Conservation (phyloP, 2,113 vertebrate species). For the Paracanthobrama guichenoti region DNA sequence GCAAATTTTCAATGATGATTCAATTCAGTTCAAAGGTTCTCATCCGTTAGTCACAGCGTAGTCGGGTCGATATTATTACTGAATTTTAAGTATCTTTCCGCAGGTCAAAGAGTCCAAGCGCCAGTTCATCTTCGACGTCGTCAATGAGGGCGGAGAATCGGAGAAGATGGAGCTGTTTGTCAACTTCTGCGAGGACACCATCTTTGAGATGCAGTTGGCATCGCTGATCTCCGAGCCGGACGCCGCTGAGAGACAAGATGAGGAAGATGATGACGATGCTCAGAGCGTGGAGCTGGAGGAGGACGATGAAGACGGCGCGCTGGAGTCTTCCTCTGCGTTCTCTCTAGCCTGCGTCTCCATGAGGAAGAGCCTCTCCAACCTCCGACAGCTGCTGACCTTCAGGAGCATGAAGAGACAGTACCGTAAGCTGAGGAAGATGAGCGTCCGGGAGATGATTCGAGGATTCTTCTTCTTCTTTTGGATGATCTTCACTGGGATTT, state of each 20-base stretch:
- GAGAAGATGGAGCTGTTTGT: conserved; percentile 99
- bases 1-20: no score
- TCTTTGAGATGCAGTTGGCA: conserved; percentile 98
- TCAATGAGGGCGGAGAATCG: conserved; percentile 97
- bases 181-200: conserved; percentile 98
- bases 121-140: conserved; percentile 98
- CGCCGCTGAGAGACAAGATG: conserved; percentile 80
- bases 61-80: not conserved
- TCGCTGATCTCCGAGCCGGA: conserved; percentile 95
- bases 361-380: conserved; percentile 79
- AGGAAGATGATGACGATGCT: conserved; percentile 72
- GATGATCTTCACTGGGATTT: conserved; percentile 84
- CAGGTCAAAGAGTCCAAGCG: conserved; percentile 98
- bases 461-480: conserved; percentile 92
- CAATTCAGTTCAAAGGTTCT: not conserved
- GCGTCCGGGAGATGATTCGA: conserved; percentile 84
- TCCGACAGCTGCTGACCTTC: conserved; percentile 83
- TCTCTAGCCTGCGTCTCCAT: conserved; percentile 83
- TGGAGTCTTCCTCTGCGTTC: conserved; percentile 90
- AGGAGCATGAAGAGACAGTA: conserved; percentile 87
- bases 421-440: conserved; percentile 90
- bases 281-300: conserved; percentile 76
- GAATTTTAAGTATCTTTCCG: conserved; percentile 60
- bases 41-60: not conserved
- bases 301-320: conserved; percentile 77